phyloP scores from a whole-genome alignment of 2,797 vertebrate species.

The Odontamblyopus lacepedii region DNA sequence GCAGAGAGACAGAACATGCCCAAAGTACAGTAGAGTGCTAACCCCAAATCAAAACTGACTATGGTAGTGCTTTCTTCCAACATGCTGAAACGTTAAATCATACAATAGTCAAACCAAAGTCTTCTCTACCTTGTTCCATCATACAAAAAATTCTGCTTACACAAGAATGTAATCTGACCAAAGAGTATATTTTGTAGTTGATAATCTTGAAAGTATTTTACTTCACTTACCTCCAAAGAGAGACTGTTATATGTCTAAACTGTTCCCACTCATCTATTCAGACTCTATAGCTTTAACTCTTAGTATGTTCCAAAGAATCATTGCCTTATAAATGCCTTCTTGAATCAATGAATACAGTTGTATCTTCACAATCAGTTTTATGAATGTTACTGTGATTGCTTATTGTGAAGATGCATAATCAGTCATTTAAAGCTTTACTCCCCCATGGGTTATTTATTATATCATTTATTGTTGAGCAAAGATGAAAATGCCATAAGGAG shows the following conservation, averaged over 20 bases:
- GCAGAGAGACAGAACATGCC: constrained; percentile 52
- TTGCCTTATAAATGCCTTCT: constrained; percentile 64
- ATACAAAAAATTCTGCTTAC: constrained; percentile 34
- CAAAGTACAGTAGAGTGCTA: constrained; percentile 55
- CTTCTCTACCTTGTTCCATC: constrained; percentile 38
- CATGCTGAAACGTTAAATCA: constrained; percentile 86
- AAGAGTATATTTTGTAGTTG: constrained; percentile 67
- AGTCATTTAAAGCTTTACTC: constrained; percentile 14
- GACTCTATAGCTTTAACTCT: constrained; percentile 2
- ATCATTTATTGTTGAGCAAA: constrained; percentile 7
- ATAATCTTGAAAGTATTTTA: constrained; percentile 53
- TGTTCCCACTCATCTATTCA: constrained; percentile 22
- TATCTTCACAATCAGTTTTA: constrained; percentile 30
- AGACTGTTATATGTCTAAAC: constrained; percentile 53
- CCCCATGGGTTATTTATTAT: constrained; percentile 11
- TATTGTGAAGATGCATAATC: constrained; percentile 34
- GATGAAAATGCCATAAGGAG: constrained; percentile 2
- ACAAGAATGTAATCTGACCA: constrained; percentile 66
- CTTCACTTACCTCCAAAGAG: constrained; percentile 31
- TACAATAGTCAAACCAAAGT: constrained; percentile 66
- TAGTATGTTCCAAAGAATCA: constrained; percentile 27
- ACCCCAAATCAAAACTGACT: constrained; percentile 68
- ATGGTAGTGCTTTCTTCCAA: constrained; percentile 95
- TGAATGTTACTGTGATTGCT: constrained; percentile 42
- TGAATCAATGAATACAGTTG: constrained; percentile 41